Evolutionary conservation across 2,113 vertebrate genomes (phyloP).

Genomic region (Nestor notabilis): DNA sequence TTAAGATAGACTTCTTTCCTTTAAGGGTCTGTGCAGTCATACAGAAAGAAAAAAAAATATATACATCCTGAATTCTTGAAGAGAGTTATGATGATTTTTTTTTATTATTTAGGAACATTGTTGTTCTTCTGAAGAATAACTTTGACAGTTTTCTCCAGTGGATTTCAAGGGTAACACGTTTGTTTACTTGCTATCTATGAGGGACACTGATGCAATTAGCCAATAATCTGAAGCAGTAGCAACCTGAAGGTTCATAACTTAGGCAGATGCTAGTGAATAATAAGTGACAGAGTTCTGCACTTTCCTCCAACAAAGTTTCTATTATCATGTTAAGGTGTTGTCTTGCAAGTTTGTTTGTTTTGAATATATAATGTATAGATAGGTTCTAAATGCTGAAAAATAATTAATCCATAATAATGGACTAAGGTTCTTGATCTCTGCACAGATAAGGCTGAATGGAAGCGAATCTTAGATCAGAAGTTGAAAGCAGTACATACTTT

Average conservation of each 20-base stretch:
- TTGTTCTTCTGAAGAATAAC: background rate
- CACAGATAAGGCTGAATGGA: background rate
- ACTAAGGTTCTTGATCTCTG: background rate
- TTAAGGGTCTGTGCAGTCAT: background rate
- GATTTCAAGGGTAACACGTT: background rate
- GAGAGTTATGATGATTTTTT: background rate
- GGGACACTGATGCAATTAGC: background rate
- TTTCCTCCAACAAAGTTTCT: background rate
- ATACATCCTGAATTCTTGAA: background rate
- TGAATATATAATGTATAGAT: background rate
- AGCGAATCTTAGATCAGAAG: background rate
- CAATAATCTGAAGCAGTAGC: background rate
- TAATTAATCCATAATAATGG: background rate
- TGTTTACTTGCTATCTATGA: background rate
- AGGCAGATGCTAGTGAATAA: background rate
- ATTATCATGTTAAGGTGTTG: background rate
- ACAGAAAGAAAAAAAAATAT: no score
- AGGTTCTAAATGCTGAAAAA: background rate
- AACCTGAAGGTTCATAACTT: background rate
- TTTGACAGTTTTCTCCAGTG: background rate
- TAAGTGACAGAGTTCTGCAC: background rate
- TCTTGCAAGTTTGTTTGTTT: background rate
- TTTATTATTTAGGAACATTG: background rate
- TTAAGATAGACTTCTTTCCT: background rate
- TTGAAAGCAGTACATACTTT: background rate